Base-by-base conservation (phyloP, 2,888 invertebrate species). In the Plebejus melissa region DNA sequence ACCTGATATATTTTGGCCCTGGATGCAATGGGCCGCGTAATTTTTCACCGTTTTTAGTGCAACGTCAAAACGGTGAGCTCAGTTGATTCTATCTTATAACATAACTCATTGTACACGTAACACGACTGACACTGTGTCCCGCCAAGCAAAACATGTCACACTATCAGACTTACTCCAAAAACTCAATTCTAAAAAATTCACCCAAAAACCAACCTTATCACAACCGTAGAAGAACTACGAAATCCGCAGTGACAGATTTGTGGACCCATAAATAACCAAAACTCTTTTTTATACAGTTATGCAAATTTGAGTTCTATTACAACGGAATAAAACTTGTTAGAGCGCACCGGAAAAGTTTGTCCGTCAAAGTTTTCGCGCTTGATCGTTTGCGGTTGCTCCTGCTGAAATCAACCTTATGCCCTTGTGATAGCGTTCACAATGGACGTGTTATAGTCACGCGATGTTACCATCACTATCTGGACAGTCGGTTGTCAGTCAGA, bases 401-500 rank as follows among this genome's bases (percentile, higher is more conserved):
- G 57, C 41, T 46, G 77, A 75, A 74, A 36, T 79, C 28, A 69
- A 76, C 76, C 74, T 76, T 79, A 77, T 9, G 1, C 0, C 4
- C 4, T 46, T 46, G 1, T 5, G 11, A 72, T 78, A 80, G 69
- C 60, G 74, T 46, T 22, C 36, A 58, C 7, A 54, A 9, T 22
- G 4, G 22, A 6, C 72, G 75, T 1, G 16, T 76, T 22, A 57
- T 75, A 60, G 6, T 79, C 80, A 77, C 76, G 75, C 74, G 38
- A 22, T 74, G 74, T 77, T 57, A 80, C 74, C 80, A 80, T 81
- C 80, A 80, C 80, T 82, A 82, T 82, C 82, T 81, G 79, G 82
- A 82, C 82, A 81, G 79, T 77, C 76, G 82, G 79, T 81, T 82
- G 82, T 82, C 82, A 82, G 78, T 81, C 80, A 80, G 77, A 76